Evolutionary conservation across 1,140 invertebrate genomes (phyloP).

Genomic region (Formica exsecta): DNA sequence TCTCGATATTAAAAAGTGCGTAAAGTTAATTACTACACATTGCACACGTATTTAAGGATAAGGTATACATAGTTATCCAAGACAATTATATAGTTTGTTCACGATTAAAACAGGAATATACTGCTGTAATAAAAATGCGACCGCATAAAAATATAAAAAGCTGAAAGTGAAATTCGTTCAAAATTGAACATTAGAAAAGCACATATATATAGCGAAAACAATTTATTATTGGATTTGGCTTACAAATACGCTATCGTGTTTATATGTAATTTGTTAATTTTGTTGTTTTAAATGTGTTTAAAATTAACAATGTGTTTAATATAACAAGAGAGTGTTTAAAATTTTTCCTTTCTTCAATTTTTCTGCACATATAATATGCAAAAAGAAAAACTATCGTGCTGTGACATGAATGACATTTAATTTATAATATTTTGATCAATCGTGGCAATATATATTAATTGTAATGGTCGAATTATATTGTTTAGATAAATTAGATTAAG

Average conservation of each 20-base stretch:
- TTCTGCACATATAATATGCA: not conserved
- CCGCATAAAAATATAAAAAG: not conserved
- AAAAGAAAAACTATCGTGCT: constrained; percentile 30
- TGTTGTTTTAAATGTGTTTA: not conserved
- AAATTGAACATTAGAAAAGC: not conserved
- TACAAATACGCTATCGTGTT: not conserved
- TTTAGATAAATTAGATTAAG: constrained; percentile 37
- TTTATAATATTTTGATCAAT: constrained; percentile 25
- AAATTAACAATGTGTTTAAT: no score
- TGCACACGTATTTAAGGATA: constrained; percentile 51
- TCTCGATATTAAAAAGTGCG: constrained; percentile 37
- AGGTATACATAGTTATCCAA: constrained; percentile 30
- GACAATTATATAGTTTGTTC: constrained; percentile 65
- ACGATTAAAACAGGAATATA: constrained; percentile 10
- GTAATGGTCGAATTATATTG: constrained; percentile 10
- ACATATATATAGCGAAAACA: not conserved
- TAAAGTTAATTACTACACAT: constrained; percentile 35
- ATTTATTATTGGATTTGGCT: constrained; percentile 2
- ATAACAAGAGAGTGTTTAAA: not conserved
- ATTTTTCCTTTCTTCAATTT: not conserved
- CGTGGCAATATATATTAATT: constrained; percentile 20
- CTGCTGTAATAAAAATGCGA: constrained; percentile 6
- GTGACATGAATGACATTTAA: constrained; percentile 34
- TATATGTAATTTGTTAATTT: not conserved
- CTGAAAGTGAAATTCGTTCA: not conserved